Conservation (phyloP, 1,140 invertebrate genomes). For the Babylonia areolata region DNA sequence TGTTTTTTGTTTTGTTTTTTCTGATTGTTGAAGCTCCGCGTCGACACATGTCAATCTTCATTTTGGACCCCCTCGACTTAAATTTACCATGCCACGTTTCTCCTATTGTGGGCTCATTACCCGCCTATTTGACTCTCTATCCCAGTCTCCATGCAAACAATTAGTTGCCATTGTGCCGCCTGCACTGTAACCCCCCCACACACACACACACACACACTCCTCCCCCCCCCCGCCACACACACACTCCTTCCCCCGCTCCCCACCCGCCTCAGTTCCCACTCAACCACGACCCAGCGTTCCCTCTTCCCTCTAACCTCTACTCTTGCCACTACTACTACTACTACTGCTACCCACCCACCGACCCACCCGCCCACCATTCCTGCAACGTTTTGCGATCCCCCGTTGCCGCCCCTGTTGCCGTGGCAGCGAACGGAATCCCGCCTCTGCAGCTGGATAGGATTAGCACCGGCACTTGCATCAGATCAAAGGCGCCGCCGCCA, state of each 20-base stretch:
- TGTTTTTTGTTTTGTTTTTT: no score
- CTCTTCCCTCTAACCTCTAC: neutral
- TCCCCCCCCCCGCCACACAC: no score
- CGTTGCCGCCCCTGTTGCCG: neutral
- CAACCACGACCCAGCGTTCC: neutral
- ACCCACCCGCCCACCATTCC: neutral
- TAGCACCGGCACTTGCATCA: slow-evolving; percentile 31
- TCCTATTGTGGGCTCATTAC: neutral
- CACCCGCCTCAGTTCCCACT: neutral
- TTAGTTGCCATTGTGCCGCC: neutral
- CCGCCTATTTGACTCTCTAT: neutral
- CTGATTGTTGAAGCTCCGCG: no score
- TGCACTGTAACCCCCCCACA: neutral
- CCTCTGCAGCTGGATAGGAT: slow-evolving; percentile 36
- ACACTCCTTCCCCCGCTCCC: neutral
- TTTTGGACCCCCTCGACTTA: no score
- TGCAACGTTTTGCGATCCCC: no score
- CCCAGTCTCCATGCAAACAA: neutral
- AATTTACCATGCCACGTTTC: neutral
- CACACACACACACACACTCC: no score
- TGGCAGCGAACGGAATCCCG: neutral
- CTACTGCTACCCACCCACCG: neutral
- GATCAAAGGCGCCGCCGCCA: slow-evolving; percentile 34
- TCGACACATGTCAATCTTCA: no score
- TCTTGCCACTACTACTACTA: no score